Percentiles rank a stretch among this genome's conserved stretches.
Conservation (phyloP, 2,888 invertebrate species). For the Cyclophora punctaria region DNA sequence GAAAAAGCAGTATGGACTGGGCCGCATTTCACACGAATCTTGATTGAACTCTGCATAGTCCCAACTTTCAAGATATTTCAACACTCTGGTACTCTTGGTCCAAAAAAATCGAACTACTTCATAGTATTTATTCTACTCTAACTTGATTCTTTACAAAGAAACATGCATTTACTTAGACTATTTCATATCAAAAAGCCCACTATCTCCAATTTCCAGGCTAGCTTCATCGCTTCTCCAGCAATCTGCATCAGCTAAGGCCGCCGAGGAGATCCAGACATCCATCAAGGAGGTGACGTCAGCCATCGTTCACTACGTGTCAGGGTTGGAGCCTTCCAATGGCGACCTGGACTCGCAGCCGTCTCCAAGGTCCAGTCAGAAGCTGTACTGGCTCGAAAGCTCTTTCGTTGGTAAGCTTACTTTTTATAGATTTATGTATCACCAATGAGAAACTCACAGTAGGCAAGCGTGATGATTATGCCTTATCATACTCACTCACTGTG, state of each 20-base stretch:
- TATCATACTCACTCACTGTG: too few species aligned
- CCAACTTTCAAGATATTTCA: not conserved
- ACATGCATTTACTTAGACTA: too few species aligned
- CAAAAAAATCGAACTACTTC: not conserved
- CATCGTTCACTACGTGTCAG: constrained; percentile 92
- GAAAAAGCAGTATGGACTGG: too few species aligned
- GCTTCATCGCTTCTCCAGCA: constrained; percentile 79
- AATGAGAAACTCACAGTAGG: too few species aligned
- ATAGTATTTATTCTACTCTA: not conserved
- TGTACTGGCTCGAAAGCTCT: constrained; percentile 94
- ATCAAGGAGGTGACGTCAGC: constrained; percentile 95
- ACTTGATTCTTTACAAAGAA: too few species aligned
- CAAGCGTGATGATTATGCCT: too few species aligned
- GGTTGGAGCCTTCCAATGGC: constrained; percentile 76
- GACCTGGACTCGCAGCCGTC: constrained; percentile 72
- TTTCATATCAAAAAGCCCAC: not conserved
- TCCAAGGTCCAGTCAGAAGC: constrained; percentile 79
- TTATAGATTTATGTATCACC: too few species aligned
- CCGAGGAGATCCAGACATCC: constrained; percentile 85
- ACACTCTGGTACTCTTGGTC: not conserved
- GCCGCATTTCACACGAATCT: too few species aligned
- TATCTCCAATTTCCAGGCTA: constrained; percentile 61
- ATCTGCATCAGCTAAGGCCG: constrained; percentile 63
- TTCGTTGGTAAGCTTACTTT: constrained; percentile 72
- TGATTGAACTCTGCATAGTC: too few species aligned